These are phyloP conservation scores for Acleris sparsana DNA, from an alignment of 2,888 invertebrate genomes.

Conservation along the genomic window DNA sequence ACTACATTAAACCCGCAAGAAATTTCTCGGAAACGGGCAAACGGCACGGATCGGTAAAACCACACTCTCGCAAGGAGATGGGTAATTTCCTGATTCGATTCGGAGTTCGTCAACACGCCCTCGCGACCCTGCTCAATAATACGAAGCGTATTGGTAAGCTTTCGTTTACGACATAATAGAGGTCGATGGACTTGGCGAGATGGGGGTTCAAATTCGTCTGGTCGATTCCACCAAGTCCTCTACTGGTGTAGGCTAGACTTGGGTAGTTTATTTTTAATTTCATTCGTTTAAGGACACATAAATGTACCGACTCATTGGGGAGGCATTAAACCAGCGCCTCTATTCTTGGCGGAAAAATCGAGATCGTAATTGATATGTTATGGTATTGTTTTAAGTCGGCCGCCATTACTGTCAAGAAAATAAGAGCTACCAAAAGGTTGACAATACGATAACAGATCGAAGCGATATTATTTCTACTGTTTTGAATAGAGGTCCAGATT, in stretches of 20 bases:
- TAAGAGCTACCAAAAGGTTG: too few relatives aligned
- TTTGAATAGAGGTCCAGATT: too few relatives aligned
- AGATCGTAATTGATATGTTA: too few relatives aligned
- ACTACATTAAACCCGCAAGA: too few relatives aligned
- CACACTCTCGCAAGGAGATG: conserved; percentile 26
- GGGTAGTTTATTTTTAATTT: not conserved
- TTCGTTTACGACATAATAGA: conserved; percentile 14
- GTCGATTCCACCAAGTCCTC: not conserved
- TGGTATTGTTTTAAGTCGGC: too few relatives aligned
- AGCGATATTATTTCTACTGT: too few relatives aligned
- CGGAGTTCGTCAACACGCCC: conserved; percentile 38
- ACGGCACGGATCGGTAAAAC: conserved; percentile 11
- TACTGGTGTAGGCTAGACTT: not conserved
- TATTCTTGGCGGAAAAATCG: too few relatives aligned
- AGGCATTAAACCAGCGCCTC: too few relatives aligned
- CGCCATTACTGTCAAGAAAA: too few relatives aligned
- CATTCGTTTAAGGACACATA: too few relatives aligned
- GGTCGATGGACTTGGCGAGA: conserved; percentile 19
- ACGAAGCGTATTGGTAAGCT: conserved; percentile 16
- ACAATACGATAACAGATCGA: too few relatives aligned
- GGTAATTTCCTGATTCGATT: conserved; percentile 38
- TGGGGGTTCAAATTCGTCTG: conserved; percentile 1
- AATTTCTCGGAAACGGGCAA: not conserved
- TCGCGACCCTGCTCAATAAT: conserved; percentile 28
- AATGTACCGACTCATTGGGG: too few relatives aligned